Percentiles rank a stretch among this genome's conserved stretches.
These are phyloP conservation scores for Stigmatopora nigra DNA, from an alignment of 2,113 vertebrate species.

Conservation along the genomic window DNA sequence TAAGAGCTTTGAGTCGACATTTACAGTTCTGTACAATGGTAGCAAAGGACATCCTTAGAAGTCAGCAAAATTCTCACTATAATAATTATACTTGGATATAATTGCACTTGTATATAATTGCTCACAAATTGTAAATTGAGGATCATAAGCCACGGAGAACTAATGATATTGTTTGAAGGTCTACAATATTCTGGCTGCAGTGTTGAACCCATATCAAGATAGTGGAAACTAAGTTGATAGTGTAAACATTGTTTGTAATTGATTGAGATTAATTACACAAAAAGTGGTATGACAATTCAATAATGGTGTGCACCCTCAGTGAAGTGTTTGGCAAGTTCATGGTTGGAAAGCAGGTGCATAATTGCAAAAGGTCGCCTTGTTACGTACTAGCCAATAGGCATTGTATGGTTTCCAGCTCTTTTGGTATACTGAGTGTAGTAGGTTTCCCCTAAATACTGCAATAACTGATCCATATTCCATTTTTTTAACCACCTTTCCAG, in stretches of 20 bases:
- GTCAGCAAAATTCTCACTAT: no score
- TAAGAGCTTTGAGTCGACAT: neutral
- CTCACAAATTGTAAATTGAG: no score
- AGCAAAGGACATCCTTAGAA: no score
- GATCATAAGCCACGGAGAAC: neutral
- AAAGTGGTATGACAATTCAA: neutral
- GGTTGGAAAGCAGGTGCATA: neutral
- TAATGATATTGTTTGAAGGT: neutral
- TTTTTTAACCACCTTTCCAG: no score
- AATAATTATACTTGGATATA: no score
- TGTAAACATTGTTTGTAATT: conserved; percentile 15
- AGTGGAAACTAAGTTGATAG: conserved; percentile 4
- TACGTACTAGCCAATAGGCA: neutral
- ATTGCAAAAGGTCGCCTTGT: neutral
- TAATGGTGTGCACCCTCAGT: conserved; percentile 9
- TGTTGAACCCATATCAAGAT: neutral
- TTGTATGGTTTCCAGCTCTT: no score
- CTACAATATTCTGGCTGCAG: neutral
- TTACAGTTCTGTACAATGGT: no score
- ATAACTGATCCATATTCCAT: neutral
- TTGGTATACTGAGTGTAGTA: no score
- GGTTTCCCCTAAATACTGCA: neutral
- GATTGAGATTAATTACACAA: neutral
- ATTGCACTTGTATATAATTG: no score
- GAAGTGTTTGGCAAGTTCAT: neutral